phyloP scores from a whole-genome alignment of 37 sponge, comb jelly and placozoan genomes.

The Eunapius fragilis region DNA sequence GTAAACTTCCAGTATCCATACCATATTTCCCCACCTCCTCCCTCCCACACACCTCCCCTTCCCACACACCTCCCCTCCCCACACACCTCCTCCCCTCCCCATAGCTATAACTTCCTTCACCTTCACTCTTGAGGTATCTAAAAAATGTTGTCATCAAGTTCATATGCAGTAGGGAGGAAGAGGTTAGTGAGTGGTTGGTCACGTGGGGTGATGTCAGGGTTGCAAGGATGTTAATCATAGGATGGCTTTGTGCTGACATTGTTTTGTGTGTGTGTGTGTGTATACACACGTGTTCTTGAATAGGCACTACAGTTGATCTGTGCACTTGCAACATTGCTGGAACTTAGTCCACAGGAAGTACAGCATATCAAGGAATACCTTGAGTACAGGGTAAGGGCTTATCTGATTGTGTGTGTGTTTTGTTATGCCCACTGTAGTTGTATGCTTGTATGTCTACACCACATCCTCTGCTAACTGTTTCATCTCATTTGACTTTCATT shows the following conservation, averaged over 20 bases:
- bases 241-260: not conserved
- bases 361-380: slow-evolving; percentile 53
- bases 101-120: not conserved
- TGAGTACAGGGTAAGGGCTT: slow-evolving; percentile 65
- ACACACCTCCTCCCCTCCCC: not conserved
- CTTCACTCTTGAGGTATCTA: slow-evolving; percentile 30
- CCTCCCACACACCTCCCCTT: not conserved
- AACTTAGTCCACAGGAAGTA: slow-evolving; percentile 68
- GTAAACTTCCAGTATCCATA: slow-evolving; percentile 68
- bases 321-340: slow-evolving; percentile 66
- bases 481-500: not conserved
- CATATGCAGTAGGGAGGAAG: slow-evolving; percentile 73
- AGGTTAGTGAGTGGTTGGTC: slow-evolving; percentile 32
- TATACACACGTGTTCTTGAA: no score
- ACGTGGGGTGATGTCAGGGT: not conserved
- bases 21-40: not conserved
- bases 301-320: slow-evolving; percentile 61
- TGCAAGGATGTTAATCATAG: no score
- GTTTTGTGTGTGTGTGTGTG: not conserved
- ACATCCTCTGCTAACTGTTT: no score
- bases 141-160: slow-evolving; percentile 78
- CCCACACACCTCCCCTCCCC: not conserved
- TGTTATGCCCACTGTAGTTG: not conserved
- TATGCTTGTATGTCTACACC: no score
- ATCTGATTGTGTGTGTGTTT: no score